Conservation (phyloP, 2,113 vertebrate species). For the Numenius arquata region DNA sequence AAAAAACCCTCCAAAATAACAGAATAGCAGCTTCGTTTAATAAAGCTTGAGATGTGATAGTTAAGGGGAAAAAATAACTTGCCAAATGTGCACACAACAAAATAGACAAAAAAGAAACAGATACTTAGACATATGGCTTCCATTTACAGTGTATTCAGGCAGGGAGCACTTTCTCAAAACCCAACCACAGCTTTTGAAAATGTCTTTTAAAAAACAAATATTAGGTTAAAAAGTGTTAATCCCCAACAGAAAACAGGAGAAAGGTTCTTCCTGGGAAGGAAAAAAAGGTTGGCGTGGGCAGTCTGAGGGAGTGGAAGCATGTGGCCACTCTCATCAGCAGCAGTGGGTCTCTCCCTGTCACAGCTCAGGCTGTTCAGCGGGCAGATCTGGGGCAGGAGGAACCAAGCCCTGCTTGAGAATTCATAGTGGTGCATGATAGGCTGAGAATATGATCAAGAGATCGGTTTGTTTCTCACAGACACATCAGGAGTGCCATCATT, state of each 20-base stretch:
- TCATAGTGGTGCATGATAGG: background rate
- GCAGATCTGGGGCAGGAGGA: background rate
- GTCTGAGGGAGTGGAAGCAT: background rate
- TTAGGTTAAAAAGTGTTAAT: background rate
- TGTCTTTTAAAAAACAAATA: background rate
- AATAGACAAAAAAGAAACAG: slow-evolving; percentile 42
- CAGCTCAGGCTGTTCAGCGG: background rate
- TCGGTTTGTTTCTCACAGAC: background rate
- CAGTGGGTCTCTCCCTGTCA: background rate
- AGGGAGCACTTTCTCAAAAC: background rate
- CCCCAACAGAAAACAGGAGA: background rate
- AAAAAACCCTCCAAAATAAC: background rate
- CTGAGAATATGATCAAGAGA: background rate
- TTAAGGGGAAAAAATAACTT: slow-evolving; percentile 40
- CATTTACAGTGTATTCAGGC: background rate
- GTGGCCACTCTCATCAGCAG: fast-evolving
- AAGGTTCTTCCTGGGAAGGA: background rate
- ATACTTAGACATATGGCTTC: slow-evolving; percentile 50
- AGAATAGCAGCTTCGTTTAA: slow-evolving; percentile 52
- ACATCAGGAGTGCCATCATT: background rate
- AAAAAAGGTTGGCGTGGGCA: background rate
- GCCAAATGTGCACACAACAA: slow-evolving; percentile 25
- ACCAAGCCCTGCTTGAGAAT: background rate
- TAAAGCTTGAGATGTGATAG: slow-evolving; percentile 47
- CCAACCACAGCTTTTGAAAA: background rate